A percentile compares a stretch with the other conserved stretches of the same genome.
Evolutionary conservation across 2,113 vertebrate genomes (phyloP).

Genomic region (Otocyon megalotis): DNA sequence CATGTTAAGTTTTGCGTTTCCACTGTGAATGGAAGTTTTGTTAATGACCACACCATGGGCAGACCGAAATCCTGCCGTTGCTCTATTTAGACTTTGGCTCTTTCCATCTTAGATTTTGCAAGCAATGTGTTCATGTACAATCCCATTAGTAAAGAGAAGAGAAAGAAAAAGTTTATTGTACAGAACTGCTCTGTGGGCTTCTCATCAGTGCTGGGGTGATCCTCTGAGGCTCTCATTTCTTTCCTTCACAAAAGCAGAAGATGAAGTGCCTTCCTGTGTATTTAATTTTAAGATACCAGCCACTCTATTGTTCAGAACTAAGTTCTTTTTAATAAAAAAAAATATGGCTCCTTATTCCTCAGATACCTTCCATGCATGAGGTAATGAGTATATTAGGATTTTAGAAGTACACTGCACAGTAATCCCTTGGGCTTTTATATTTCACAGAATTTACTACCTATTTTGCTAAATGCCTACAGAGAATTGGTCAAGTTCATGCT

Average conservation of each 20-base stretch:
- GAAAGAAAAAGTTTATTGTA: constrained; percentile 12
- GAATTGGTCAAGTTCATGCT: constrained; percentile 69
- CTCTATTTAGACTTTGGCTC: background rate
- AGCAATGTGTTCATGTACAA: constrained; percentile 1
- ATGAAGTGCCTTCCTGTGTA: constrained; percentile 40
- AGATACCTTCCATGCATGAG: constrained; percentile 22
- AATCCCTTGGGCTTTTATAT: constrained; percentile 59
- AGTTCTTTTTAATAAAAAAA: constrained; percentile 61
- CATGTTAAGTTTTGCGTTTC: background rate
- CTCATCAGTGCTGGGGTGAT: constrained; percentile 44
- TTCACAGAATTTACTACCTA: constrained; percentile 74
- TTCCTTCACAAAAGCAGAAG: constrained; percentile 68
- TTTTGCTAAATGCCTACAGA: constrained; percentile 73
- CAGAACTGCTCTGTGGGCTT: background rate
- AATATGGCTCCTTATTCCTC: constrained; percentile 17
- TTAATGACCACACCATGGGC: background rate
- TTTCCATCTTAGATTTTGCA: constrained; percentile 60
- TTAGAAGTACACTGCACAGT: constrained; percentile 26
- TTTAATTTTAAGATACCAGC: constrained; percentile 69
- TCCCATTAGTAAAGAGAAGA: constrained; percentile 9
- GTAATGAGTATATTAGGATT: constrained; percentile 68
- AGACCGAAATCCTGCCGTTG: background rate
- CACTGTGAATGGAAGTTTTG: background rate
- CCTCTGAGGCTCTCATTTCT: constrained; percentile 47
- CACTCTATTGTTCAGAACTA: constrained; percentile 53